phyloP scores from a whole-genome alignment of 2,113 vertebrate species.

The Paradisaea rubra region DNA sequence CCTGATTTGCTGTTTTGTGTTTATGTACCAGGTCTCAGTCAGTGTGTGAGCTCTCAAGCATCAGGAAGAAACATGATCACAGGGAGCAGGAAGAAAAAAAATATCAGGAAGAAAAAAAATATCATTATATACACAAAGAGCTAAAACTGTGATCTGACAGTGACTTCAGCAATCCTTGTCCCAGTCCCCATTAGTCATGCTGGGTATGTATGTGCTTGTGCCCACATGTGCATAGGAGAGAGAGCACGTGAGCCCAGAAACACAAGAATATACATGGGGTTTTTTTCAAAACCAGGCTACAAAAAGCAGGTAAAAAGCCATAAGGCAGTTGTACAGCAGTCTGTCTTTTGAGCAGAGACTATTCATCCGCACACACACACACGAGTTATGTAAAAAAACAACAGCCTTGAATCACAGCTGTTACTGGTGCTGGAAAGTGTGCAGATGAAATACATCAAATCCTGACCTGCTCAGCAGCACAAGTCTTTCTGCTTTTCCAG shows the following conservation, averaged over 20 bases:
- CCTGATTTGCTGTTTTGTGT: not conserved
- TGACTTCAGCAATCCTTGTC: not conserved
- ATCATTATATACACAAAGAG: not conserved
- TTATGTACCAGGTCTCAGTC: not conserved
- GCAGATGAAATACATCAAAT: not conserved
- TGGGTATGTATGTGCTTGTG: not conserved
- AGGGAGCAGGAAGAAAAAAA: not conserved
- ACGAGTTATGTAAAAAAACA: not conserved
- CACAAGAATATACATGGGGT: accelerated
- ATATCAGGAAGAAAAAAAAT: not conserved
- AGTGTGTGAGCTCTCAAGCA: not conserved
- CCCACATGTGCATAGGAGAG: not conserved
- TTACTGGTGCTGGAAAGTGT: not conserved
- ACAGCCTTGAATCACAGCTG: not conserved
- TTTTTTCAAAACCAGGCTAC: not conserved
- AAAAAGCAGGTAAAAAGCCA: not conserved
- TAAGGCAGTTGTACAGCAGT: not conserved
- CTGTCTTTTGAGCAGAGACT: not conserved
- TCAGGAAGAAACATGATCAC: not conserved
- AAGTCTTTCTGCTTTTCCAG: not conserved
- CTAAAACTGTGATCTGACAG: not conserved
- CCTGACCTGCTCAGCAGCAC: not conserved
- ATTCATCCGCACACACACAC: not conserved
- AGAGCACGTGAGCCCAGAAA: not conserved
- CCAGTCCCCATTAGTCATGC: not conserved